phyloP scores from a whole-genome alignment of 2,113 vertebrate genomes.

The Scophthalmus maximus region DNA sequence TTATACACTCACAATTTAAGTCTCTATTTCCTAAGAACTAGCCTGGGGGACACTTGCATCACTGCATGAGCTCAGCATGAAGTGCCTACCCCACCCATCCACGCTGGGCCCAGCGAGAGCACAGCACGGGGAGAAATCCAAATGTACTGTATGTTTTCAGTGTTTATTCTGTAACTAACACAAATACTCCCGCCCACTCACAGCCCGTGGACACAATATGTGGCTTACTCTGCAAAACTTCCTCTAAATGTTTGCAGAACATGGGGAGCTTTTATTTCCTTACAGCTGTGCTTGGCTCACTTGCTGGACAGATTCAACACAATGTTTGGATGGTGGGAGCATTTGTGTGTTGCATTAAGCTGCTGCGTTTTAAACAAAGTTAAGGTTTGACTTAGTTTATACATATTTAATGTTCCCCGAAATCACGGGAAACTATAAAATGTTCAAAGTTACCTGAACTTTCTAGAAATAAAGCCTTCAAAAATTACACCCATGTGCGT shows the following conservation, averaged over 20 bases:
- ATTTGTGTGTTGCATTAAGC: conserved; percentile 2
- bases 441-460: neutral
- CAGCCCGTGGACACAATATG: conserved; percentile 58
- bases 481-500: neutral
- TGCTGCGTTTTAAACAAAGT: conserved; percentile 6
- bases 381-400: neutral
- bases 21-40: conserved; percentile 43
- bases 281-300: conserved; percentile 7
- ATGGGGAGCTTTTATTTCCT: conserved; percentile 21
- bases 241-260: conserved; percentile 53
- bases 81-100: conserved; percentile 51
- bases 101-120: conserved; percentile 38
- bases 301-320: neutral
- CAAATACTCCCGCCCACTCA: conserved; percentile 71
- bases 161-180: conserved; percentile 78
- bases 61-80: conserved; percentile 63
- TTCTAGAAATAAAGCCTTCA: neutral
- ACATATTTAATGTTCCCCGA: neutral
- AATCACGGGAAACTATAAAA: neutral
- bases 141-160: conserved; percentile 34
- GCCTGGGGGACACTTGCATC: conserved; percentile 69
- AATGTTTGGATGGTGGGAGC: conserved; percentile 11
- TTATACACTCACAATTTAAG: conserved; percentile 17
- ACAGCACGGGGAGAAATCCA: conserved; percentile 31
- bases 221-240: conserved; percentile 53